phyloP scores from a whole-genome alignment of 2,797 vertebrate species.

The Typhlichthys subterraneus region DNA sequence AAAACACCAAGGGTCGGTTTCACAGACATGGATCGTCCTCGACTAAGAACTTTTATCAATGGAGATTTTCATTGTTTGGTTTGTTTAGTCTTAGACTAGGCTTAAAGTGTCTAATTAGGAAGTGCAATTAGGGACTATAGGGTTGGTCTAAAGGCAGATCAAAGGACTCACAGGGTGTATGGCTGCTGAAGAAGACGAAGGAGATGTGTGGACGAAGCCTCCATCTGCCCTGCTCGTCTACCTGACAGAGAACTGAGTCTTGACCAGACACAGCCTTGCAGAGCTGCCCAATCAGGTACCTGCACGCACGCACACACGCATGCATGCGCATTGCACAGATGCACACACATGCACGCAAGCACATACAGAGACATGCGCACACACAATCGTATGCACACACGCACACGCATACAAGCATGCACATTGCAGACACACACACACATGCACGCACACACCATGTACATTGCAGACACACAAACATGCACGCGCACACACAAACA shows the following conservation, averaged over 20 bases:
- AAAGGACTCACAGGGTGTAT: slow-evolving; percentile 89
- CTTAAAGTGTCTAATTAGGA: too few species aligned
- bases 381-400: slow-evolving; percentile 39
- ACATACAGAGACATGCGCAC: too few species aligned
- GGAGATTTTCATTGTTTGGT: too few species aligned
- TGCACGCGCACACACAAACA: too few species aligned
- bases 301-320: slow-evolving; percentile 41
- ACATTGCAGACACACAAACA: too few species aligned
- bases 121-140: too few species aligned
- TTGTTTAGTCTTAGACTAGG: too few species aligned
- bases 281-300: slow-evolving; percentile 90
- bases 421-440: not conserved
- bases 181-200: slow-evolving; percentile 93
- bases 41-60: too few species aligned
- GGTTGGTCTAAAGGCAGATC: not conserved
- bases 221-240: slow-evolving; percentile 81
- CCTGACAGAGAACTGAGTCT: slow-evolving; percentile 78
- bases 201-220: slow-evolving; percentile 73
- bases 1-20: too few species aligned
- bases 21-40: too few species aligned
- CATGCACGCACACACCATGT: too few species aligned
- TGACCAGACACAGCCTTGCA: slow-evolving; percentile 60
- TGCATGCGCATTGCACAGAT: too few species aligned
- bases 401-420: not conserved
- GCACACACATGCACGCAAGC: not conserved